These are phyloP conservation scores for Oxyteleia sp. DNA, from an alignment of 2,888 invertebrate genomes.

Conservation along the genomic window DNA sequence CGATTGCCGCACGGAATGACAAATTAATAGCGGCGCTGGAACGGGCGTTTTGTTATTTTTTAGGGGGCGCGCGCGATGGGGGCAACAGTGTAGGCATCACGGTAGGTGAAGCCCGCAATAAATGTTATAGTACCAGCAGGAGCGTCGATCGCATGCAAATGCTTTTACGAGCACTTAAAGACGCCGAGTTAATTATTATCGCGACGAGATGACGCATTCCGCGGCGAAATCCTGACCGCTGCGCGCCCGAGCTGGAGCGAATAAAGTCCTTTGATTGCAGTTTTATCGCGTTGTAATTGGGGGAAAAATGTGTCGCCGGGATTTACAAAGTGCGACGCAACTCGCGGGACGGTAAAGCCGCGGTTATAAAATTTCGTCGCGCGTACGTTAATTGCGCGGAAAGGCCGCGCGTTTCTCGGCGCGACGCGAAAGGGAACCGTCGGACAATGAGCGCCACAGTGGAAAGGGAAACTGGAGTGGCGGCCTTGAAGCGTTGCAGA, in stretches of 20 bases:
- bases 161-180: slow-evolving; percentile 51
- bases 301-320: slow-evolving; percentile 18
- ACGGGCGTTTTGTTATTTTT: slow-evolving; percentile 26
- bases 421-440: slow-evolving; percentile 17
- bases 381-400: slow-evolving; percentile 32
- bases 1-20: slow-evolving; percentile 34
- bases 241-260: too few relatives aligned
- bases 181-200: slow-evolving; percentile 49
- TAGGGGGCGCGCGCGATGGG: too few relatives aligned
- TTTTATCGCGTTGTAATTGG: slow-evolving; percentile 14
- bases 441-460: slow-evolving; percentile 29
- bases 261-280: slow-evolving; percentile 15
- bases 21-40: slow-evolving; percentile 37
- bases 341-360: too few relatives aligned
- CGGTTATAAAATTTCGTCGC: too few relatives aligned
- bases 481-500: slow-evolving; percentile 64
- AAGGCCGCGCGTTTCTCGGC: slow-evolving; percentile 19
- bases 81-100: too few relatives aligned
- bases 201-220: slow-evolving; percentile 38
- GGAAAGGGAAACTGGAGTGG: slow-evolving; percentile 48
- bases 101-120: too few relatives aligned
- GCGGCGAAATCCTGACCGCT: slow-evolving; percentile 1
- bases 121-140: too few relatives aligned
- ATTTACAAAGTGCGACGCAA: slow-evolving; percentile 5
- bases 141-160: too few relatives aligned